Base-by-base conservation (phyloP, 1,140 invertebrate genomes). In the Nylanderia fulva region DNA sequence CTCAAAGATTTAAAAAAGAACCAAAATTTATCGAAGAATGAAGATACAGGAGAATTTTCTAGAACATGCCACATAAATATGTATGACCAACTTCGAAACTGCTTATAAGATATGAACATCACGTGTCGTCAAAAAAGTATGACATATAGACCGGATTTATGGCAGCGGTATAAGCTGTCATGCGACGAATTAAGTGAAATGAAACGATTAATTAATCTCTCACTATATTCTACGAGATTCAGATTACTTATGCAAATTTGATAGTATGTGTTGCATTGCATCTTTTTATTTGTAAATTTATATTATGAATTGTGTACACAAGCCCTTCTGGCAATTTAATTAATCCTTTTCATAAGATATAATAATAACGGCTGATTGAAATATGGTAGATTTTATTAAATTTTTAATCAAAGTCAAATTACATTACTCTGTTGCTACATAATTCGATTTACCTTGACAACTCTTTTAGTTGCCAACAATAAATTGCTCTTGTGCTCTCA, bases 381-480 rank as follows among this genome's bases (percentile, higher is more conserved):
- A 56, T 33, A 79, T 21, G 33, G 48, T 15, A 66, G 18, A 9
- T 48, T 79, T 79, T 68, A 79, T 79, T 64, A 48, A 79, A 79
- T 79, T 79, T 79, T 79, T 68, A 79, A 79, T 79, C 68, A 79
- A 79, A 79, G 54, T 9, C 45, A 13, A 68, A 68, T 79, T 79
- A 79, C 69, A 72, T 21, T 39, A 29, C 48, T 54, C 48, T 33
- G 48, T 29, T 79, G 45, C 24, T 68, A 27, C 45, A 68, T 64
- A 64, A 79, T 79, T 68, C 63, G 36, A 79, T 79, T 79, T 68
- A 21, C 11, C 76, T 42, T 68, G 42, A 63, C 36, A 48, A 18
- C 29, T 66, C 45, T 52, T 5, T 63, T 52, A 45, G 8, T 54
- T 79, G 48, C 21, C 45, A 79, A 56, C 45, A 79, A 76, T 76